These are phyloP conservation scores for Drosophila incognita DNA, from an alignment of 2,888 invertebrate species.

Conservation along the genomic window DNA sequence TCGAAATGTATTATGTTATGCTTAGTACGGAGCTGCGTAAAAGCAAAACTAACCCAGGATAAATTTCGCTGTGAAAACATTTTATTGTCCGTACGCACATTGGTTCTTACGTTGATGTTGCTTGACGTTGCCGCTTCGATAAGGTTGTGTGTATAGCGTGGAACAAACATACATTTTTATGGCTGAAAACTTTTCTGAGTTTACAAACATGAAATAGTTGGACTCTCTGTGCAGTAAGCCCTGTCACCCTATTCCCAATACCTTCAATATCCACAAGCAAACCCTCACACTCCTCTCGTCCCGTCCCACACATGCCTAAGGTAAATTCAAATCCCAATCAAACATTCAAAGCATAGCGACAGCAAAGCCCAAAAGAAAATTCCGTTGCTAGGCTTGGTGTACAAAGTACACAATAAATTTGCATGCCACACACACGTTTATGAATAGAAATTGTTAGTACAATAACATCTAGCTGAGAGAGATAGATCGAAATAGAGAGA, in stretches of 20 bases:
- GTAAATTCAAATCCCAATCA: constrained; percentile 74
- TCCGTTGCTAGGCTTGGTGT: constrained; percentile 69
- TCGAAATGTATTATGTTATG: neutral
- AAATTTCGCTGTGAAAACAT: neutral
- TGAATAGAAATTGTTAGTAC: constrained; percentile 78
- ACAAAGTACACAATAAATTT: constrained; percentile 77
- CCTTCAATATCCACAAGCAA: constrained; percentile 3
- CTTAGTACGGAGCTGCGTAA: neutral
- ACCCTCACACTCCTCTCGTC: neutral
- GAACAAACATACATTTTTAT: constrained; percentile 4
- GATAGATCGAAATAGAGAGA: constrained; percentile 9
- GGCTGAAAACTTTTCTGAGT: neutral
- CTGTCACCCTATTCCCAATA: constrained; percentile 42
- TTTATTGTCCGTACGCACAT: constrained; percentile 4
- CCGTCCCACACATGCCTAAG: constrained; percentile 27
- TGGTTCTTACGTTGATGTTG: neutral
- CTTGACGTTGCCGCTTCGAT: constrained; percentile 5
- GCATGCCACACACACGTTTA: constrained; percentile 72
- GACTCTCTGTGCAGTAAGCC: neutral
- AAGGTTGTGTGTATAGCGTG: neutral
- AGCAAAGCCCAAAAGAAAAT: constrained; percentile 55
- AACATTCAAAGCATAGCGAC: constrained; percentile 48
- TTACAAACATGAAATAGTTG: constrained; percentile 7
- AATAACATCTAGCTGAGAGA: constrained; percentile 34
- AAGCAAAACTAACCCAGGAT: neutral